Conservation (phyloP, 30 jellyfish, hydroid and myxozoan species). For the Rhopilema esculentum region DNA sequence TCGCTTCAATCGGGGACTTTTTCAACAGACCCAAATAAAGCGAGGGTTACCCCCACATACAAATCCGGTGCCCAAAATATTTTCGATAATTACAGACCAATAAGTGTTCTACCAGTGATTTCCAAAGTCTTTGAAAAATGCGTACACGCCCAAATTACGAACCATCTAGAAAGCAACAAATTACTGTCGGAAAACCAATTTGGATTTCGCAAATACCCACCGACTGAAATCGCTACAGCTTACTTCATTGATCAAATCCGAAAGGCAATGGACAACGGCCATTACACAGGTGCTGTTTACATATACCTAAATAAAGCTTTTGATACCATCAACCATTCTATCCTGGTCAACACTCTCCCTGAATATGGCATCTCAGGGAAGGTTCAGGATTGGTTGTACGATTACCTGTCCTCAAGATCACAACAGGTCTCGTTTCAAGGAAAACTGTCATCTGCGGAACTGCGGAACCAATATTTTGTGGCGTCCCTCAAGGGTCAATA, state of each 20-base stretch:
- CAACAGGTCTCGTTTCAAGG: no score
- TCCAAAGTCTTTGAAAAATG: slow-evolving; percentile 47
- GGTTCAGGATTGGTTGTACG: no score
- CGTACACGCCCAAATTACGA: no score
- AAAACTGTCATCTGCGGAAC: slow-evolving; percentile 42
- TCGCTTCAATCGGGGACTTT: slow-evolving; percentile 51
- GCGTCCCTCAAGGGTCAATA: slow-evolving; percentile 72
- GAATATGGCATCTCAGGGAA: no score
- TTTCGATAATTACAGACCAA: slow-evolving; percentile 68
- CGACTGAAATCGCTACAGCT: no score
- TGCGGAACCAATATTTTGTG: slow-evolving; percentile 39
- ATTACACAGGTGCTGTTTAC: slow-evolving; percentile 54
- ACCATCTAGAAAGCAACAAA: no score
- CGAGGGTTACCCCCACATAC: slow-evolving; percentile 56
- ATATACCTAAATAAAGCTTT: slow-evolving; percentile 65
- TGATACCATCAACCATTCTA: no score
- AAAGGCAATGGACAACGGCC: slow-evolving; percentile 53
- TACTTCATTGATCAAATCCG: slow-evolving; percentile 64
- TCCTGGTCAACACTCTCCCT: no score
- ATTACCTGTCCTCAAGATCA: no score
- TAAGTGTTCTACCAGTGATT: slow-evolving; percentile 56
- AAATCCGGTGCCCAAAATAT: slow-evolving; percentile 44
- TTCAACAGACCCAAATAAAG: slow-evolving; percentile 50
- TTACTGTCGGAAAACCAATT: no score
- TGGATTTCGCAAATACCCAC: no score